Percentiles rank a stretch among this genome's conserved stretches.
Conservation (phyloP, 2,113 vertebrate genomes). For the western clawed frog (Xenopus tropicalis) region DNA sequence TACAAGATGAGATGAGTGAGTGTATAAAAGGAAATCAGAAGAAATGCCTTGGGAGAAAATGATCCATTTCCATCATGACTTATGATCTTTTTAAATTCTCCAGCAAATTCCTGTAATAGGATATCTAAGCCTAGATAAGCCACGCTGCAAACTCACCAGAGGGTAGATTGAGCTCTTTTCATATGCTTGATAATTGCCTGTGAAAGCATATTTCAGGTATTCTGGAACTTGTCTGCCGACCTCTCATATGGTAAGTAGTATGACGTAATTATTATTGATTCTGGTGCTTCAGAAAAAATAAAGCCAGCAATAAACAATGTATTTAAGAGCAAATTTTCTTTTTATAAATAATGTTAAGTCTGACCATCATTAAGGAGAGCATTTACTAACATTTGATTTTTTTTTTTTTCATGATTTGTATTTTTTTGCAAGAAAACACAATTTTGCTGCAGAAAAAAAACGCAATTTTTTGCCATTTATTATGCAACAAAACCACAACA, state of each 20-base stretch:
- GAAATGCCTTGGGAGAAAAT: conserved; percentile 4
- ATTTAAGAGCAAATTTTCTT: no score
- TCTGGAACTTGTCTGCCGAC: neutral
- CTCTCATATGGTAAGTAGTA: neutral
- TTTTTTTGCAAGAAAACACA: no score
- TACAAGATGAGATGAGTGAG: conserved; percentile 24
- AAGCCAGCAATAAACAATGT: no score
- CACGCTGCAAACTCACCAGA: neutral
- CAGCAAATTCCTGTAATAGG: conserved; percentile 15
- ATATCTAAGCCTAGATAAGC: conserved; percentile 9
- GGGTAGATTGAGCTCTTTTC: neutral
- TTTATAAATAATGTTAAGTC: no score
- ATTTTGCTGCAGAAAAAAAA: no score
- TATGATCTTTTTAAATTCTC: conserved; percentile 23
- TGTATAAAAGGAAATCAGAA: neutral
- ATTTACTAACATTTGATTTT: no score
- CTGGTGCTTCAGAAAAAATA: no score
- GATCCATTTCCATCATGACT: conserved; percentile 34
- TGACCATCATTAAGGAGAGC: no score
- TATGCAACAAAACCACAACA: no score
- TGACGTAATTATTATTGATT: no score
- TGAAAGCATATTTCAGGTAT: neutral
- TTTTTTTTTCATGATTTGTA: no score
- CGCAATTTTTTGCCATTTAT: no score
- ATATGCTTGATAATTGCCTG: conserved; percentile 8